These are phyloP conservation scores for Drosophila fulvimacula DNA, from an alignment of 2,888 invertebrate genomes.

Conservation along the genomic window DNA sequence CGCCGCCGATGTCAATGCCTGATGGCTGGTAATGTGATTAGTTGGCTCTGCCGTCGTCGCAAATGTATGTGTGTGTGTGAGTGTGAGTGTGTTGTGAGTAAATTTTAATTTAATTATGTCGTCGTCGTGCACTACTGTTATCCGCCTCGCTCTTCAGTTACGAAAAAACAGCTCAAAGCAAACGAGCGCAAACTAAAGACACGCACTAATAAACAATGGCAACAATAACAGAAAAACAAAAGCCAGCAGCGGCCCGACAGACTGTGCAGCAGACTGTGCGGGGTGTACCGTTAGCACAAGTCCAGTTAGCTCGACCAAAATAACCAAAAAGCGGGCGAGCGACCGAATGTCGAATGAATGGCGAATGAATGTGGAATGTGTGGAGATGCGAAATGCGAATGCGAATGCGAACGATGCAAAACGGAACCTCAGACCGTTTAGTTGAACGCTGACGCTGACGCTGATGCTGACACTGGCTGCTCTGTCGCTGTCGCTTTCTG, in stretches of 20 bases:
- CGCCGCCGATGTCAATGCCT: slow-evolving; percentile 56
- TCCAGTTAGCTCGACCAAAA: slow-evolving; percentile 24
- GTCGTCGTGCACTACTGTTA: slow-evolving; percentile 31
- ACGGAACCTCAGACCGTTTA: slow-evolving; percentile 29
- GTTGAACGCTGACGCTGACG: slow-evolving; percentile 13
- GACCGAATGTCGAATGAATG: slow-evolving; percentile 46
- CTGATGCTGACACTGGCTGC: slow-evolving; percentile 13
- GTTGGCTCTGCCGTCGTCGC: slow-evolving; percentile 45
- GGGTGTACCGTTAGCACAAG: not conserved
- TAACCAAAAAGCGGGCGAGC: slow-evolving; percentile 16
- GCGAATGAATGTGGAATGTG: slow-evolving; percentile 45
- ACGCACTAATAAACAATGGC: slow-evolving; percentile 76
- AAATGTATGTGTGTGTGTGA: slow-evolving; percentile 10
- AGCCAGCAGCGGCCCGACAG: slow-evolving; percentile 9
- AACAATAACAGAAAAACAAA: slow-evolving; percentile 58
- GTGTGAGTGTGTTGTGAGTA: slow-evolving; percentile 50
- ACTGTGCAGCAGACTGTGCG: slow-evolving; percentile 15
- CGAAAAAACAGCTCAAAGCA: slow-evolving; percentile 70
- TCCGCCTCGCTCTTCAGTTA: slow-evolving; percentile 34
- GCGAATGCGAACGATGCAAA: slow-evolving; percentile 25
- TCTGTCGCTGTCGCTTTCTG: slow-evolving; percentile 16
- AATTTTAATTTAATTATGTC: slow-evolving; percentile 78
- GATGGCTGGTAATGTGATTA: slow-evolving; percentile 76
- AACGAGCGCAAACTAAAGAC: slow-evolving; percentile 58
- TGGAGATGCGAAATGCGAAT: slow-evolving; percentile 31